Evolutionary conservation across 2,888 invertebrate genomes (phyloP), one percentile per base, ranked within the genome.

Genomic region (Miltochrista miniata): DNA sequence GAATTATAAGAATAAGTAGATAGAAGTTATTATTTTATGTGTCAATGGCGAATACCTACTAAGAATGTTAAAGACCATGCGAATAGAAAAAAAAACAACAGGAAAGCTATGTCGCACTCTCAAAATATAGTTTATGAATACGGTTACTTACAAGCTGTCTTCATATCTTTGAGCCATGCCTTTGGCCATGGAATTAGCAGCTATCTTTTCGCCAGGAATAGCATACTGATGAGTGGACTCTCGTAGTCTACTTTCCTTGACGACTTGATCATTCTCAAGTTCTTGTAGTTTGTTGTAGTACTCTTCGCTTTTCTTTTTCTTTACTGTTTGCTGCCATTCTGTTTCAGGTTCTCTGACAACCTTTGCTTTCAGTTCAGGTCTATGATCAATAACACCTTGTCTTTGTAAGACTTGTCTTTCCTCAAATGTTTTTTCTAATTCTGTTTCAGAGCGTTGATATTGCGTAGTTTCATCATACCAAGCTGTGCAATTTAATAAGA

Each of bases 381-480:
- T 93, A 56, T 95, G 92, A 51, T 93, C 93, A 61, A 94, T 93
- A 44, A 93, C 94, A 36, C 92, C 93, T 71, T 94, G 93, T 67
- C 96, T 95, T 64, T 94, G 93, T 70, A 94, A 86, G 42, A 93
- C 93, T 74, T 95, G 95, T 62, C 97, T 94, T 83, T 98, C 98
- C 77, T 97, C 97, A 81, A 98, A 98, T 42, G 96, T 95, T 83
- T 95, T 95, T 82, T 97, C 97, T 72, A 98, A 92, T 87, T 98
- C 98, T 48, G 95, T 96, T 71, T 95, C 96, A 82, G 94, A 92
- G 64, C 97, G 95, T 87, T 97, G 98, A 87, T 97, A 97, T 81
- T 95, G 94, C 64, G 95, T 93, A 80, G 97, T 94, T 83, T 96
- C 97, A 92, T 98, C 98, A 92, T 98, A 98, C 98, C 98, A 98